phyloP scores from a whole-genome alignment of 1,140 invertebrate genomes.

The Acromyrmex echinatior region DNA sequence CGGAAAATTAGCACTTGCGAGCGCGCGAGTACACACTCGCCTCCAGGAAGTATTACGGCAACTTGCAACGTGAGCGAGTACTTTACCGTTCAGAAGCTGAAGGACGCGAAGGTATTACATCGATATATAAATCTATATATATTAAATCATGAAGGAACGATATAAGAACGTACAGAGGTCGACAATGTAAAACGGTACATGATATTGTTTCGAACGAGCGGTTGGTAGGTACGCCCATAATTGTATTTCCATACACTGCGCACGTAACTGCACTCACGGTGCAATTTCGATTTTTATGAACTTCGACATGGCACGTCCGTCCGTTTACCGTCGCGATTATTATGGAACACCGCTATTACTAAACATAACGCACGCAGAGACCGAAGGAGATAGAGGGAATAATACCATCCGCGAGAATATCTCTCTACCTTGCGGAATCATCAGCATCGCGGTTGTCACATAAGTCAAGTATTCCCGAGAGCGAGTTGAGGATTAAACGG shows the following conservation, averaged over 20 bases:
- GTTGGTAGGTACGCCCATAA: neutral
- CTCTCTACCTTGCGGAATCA: constrained; percentile 1
- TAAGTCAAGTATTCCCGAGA: constrained; percentile 7
- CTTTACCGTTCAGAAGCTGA: neutral
- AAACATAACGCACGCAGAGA: constrained; percentile 39
- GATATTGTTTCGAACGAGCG: constrained; percentile 23
- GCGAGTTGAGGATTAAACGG: constrained; percentile 7
- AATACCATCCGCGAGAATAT: neutral
- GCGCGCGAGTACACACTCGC: neutral
- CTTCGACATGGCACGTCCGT: constrained; percentile 47
- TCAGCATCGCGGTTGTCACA: constrained; percentile 16
- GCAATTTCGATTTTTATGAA: constrained; percentile 56
- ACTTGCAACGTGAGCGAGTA: neutral
- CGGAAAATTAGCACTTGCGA: constrained; percentile 34
- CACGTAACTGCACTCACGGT: constrained; percentile 45
- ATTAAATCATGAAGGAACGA: neutral
- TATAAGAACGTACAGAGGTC: neutral
- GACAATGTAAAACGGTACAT: neutral
- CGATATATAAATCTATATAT: neutral
- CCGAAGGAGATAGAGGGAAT: constrained; percentile 6
- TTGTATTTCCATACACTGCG: constrained; percentile 34
- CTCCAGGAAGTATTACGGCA: constrained; percentile 18
- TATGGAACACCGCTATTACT: constrained; percentile 48
- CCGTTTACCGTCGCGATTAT: constrained; percentile 55
- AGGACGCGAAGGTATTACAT: constrained; percentile 16